Base-by-base conservation (phyloP, 2,113 vertebrate species). In the Macaca mulatta region DNA sequence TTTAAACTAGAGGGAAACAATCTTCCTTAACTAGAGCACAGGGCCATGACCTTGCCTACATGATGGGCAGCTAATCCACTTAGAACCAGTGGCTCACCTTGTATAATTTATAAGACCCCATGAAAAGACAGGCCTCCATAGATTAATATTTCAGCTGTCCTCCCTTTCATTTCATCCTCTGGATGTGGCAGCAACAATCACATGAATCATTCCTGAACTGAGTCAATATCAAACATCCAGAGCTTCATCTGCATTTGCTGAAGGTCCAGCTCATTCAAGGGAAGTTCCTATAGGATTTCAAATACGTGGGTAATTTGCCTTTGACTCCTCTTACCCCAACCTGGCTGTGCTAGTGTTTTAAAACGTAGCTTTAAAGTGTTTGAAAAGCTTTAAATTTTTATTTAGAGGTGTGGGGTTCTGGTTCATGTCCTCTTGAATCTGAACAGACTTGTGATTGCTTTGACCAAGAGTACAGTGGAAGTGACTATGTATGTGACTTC, bases 81-180 rank as follows among this genome's bases (percentile, higher is more conserved):
- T 96, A 89, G 77, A 92, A 98, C 81, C 88, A 97, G 87, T 96
- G 97, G 94, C 90, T 97, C 50, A 32, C 61, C 87, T 97, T 93
- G 86, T 90, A 89, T 96, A 92, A 97, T 97, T 97, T 97, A 94
- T 96, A 95, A 96, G 48, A 96, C 96, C 89, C 93, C 82, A 96
- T 94, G 84, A 97, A 98, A 97, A 40, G 55, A 90, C 92, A 84
- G 96, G 59, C 94, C 97, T 97, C 94, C 93, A 97, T 61, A 96
- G 94, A 95, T 97, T 97, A 98, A 97, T 98, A 67, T 97, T 97
- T 97, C 97, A 89, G 93, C 98, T 97, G 92, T 98, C 96, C 97
- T 97, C 90, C 90, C 87, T 97, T 97, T 94, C 93, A 87, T 97
- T 94, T 96, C 94, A 96, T 97, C 98, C 95, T 97, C 85, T 85